phyloP scores from a whole-genome alignment of 2,113 vertebrate species.

The Poecile atricapillus region DNA sequence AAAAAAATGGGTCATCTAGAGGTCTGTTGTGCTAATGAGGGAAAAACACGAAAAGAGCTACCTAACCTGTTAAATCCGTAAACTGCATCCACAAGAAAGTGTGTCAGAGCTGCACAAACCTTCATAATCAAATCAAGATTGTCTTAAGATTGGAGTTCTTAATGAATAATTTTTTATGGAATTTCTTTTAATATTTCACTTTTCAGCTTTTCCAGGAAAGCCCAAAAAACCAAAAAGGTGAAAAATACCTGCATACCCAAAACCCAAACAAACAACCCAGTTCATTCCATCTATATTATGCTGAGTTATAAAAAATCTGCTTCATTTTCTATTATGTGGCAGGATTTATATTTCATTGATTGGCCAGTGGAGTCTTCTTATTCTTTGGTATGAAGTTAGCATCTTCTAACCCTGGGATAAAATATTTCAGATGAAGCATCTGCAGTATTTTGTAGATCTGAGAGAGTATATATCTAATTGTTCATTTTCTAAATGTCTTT shows the following conservation, averaged over 20 bases:
- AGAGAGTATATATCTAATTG: not conserved
- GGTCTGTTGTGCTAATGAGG: not conserved
- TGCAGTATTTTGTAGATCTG: not conserved
- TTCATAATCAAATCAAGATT: not conserved
- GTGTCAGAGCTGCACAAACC: not conserved
- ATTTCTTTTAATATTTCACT: not conserved
- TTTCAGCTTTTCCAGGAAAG: not conserved
- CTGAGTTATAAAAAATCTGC: not conserved
- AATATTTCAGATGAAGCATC: not conserved
- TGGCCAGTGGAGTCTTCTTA: not conserved
- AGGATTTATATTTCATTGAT: not conserved
- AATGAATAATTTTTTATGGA: not conserved
- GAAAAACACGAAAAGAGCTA: not conserved
- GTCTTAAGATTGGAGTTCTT: not conserved
- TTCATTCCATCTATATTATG: not conserved
- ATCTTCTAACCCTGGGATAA: not conserved
- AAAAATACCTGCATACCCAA: no score
- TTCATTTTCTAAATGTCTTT: not conserved
- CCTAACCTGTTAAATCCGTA: not conserved
- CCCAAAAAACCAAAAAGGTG: no score
- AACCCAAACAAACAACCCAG: accelerated
- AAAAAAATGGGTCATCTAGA: not conserved
- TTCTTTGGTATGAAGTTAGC: not conserved
- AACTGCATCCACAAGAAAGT: not conserved
- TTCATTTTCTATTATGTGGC: not conserved